Evolutionary conservation across 2,888 invertebrate species (phyloP).

Genomic region (Drosophila dives): DNA sequence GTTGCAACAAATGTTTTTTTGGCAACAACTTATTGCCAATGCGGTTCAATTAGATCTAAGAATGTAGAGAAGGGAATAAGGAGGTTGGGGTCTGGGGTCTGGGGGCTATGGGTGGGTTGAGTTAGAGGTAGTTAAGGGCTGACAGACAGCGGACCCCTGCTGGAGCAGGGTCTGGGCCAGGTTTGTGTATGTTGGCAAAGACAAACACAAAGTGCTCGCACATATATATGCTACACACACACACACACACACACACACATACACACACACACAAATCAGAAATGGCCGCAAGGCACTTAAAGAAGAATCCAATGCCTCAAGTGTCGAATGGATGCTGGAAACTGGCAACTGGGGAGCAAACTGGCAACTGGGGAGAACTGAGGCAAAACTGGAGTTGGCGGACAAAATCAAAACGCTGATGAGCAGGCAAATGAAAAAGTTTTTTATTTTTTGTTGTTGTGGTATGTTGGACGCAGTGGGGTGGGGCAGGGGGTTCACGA

Average conservation of each 20-base stretch:
- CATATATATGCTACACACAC: conserved; percentile 51
- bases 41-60: conserved; percentile 40
- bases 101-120: neutral
- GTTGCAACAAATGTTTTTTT: conserved; percentile 30
- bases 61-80: too few relatives aligned
- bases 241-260: conserved; percentile 35
- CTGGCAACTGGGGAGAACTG: conserved; percentile 19
- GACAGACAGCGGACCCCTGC: neutral
- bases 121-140: conserved; percentile 34
- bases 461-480: conserved; percentile 39
- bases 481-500: conserved; percentile 31
- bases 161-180: conserved; percentile 30
- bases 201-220: conserved; percentile 70
- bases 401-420: conserved; percentile 82
- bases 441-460: conserved; percentile 43
- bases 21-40: conserved; percentile 39
- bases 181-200: conserved; percentile 72
- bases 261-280: conserved; percentile 75
- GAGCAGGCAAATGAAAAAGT: conserved; percentile 83
- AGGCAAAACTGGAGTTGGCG: conserved; percentile 56
- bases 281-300: conserved; percentile 82
- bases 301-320: conserved; percentile 82
- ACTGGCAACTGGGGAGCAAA: conserved; percentile 26
- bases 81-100: too few relatives aligned
- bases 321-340: conserved; percentile 61